Base-by-base conservation (phyloP, 2,113 vertebrate species). In the Vicugna pacos region DNA sequence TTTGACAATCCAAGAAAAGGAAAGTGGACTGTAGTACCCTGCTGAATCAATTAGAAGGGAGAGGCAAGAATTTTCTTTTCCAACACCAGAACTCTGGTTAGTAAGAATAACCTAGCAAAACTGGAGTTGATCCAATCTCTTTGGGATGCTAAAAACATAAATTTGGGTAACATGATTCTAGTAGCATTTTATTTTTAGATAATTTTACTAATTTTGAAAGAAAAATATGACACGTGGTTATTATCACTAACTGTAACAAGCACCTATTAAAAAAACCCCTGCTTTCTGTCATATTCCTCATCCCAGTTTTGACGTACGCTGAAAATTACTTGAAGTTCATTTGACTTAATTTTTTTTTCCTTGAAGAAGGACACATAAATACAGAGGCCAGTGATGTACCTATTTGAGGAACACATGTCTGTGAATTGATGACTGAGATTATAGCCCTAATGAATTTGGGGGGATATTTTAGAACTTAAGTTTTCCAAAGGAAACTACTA, bases 1-100 rank as follows among this genome's bases (percentile, higher is more conserved):
- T 56, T 95, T 81, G 62, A 17, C 32, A 87, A 93, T 81, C 60
- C 24, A 69, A 38, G 62, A 72, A 95, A 92, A 64, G 46, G 89
- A 77, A 70, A 83, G 7, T 81, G 62, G 30, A 79, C 32, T 17
- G 4, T 52, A 32, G 32, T 69, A n/a, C 11, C 52, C n/a, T 72
- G 46, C 4, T 79, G 28, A 17, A 28, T 80, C 50, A 56, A n/a
- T 32, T 60, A 54, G 2, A 92, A 4, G 14, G 4, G 5, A 77
- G n/a, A 80, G 64, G 9, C 2, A 73, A 52, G 8, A 70, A 64
- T 75, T 91, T 67, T 84, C 48, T 95, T 84, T 85, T 32, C 46
- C 4, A 13, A 67, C 4, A 8, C 14, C 12, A 70, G 28, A 76
- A 50, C 32, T 93, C 20, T 87, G 6, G 60, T 88, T 62, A 69